Evolutionary conservation across 2,888 invertebrate species (phyloP).

Genomic region (Catocala nupta): DNA sequence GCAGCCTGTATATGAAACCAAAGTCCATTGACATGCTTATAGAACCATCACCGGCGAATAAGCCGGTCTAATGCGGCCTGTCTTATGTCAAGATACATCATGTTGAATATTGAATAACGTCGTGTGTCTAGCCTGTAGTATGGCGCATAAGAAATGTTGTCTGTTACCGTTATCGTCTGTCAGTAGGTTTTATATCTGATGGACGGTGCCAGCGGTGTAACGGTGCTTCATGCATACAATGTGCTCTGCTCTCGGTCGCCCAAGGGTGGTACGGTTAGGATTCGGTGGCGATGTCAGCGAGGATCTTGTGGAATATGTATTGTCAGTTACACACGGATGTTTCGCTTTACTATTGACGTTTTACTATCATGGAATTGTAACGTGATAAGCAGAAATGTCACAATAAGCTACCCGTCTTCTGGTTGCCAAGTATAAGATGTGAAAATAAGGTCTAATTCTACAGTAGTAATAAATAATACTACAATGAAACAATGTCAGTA

Average conservation of each 20-base stretch:
- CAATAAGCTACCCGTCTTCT: no score
- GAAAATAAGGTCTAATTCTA: no score
- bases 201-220: slow-evolving; percentile 68
- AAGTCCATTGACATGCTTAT: slow-evolving; percentile 61
- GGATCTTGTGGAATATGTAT: background rate
- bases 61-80: slow-evolving; percentile 49
- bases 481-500: no score
- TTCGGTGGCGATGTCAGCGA: slow-evolving; percentile 28
- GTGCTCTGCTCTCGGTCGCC: slow-evolving; percentile 46
- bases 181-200: slow-evolving; percentile 78
- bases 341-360: background rate
- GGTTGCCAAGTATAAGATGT: no score
- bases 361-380: no score
- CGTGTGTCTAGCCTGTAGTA: slow-evolving; percentile 52
- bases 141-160: slow-evolving; percentile 67
- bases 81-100: slow-evolving; percentile 56
- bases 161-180: slow-evolving; percentile 79
- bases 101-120: slow-evolving; percentile 60
- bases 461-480: no score
- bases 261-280: slow-evolving; percentile 60
- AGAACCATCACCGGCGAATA: slow-evolving; percentile 48
- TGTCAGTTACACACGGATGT: background rate
- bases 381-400: no score
- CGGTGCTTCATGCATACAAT: slow-evolving; percentile 65
- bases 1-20: slow-evolving; percentile 32